phyloP scores from a whole-genome alignment of 2,888 invertebrate species.

The Napeogenes sylphis region DNA sequence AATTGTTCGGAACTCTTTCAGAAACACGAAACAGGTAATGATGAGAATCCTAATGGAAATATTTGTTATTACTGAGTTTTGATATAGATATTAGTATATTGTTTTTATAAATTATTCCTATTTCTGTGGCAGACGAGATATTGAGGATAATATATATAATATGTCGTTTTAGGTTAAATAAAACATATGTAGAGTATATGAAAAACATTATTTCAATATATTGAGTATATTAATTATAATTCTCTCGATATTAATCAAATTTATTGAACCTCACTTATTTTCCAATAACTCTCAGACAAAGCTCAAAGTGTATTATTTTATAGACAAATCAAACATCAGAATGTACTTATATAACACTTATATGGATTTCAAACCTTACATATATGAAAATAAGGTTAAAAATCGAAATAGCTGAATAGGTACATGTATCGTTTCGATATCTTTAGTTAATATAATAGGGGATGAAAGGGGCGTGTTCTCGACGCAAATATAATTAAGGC shows the following conservation, averaged over 20 bases:
- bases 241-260: slow-evolving; percentile 70
- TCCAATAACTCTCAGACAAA: slow-evolving; percentile 70
- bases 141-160: too few species aligned
- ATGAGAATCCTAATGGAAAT: slow-evolving; percentile 18
- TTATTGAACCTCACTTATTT: slow-evolving; percentile 72
- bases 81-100: too few species aligned
- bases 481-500: slow-evolving; percentile 76
- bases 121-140: too few species aligned
- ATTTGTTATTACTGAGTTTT: not conserved
- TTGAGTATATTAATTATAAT: slow-evolving; percentile 34
- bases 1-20: slow-evolving; percentile 39
- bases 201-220: too few species aligned
- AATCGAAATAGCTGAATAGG: slow-evolving; percentile 31
- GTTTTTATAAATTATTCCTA: too few species aligned
- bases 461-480: slow-evolving; percentile 73
- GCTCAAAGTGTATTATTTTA: slow-evolving; percentile 77
- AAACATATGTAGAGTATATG: too few species aligned
- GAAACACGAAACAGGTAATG: slow-evolving; percentile 31
- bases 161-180: too few species aligned
- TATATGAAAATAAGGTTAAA: slow-evolving; percentile 28
- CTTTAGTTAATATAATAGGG: slow-evolving; percentile 63
- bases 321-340: slow-evolving; percentile 65
- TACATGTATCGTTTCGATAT: slow-evolving; percentile 45
- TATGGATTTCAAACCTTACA: slow-evolving; percentile 28
- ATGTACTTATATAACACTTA: slow-evolving; percentile 48